Conservation (phyloP, 2,888 invertebrate species). For the Eueremaeus valkanovi region DNA sequence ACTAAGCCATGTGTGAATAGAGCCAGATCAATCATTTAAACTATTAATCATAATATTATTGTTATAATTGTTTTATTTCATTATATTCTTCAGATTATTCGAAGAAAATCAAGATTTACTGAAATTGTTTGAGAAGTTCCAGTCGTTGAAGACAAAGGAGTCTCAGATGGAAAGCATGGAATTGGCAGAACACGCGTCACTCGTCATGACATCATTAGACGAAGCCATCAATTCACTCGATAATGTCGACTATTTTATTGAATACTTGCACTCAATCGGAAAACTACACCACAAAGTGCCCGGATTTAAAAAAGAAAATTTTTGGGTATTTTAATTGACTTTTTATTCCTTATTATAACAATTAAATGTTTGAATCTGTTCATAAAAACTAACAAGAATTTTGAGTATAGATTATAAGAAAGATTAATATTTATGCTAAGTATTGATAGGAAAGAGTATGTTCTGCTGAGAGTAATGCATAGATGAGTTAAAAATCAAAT, state of each 20-base stretch:
- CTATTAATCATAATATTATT: too few species aligned
- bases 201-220: slow-evolving; percentile 82
- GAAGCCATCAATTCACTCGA: slow-evolving; percentile 82
- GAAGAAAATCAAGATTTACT: slow-evolving; percentile 76
- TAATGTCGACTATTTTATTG: slow-evolving; percentile 76
- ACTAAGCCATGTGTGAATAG: too few species aligned
- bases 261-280: slow-evolving; percentile 75
- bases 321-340: slow-evolving; percentile 64
- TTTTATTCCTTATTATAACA: not conserved
- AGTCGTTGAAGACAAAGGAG: slow-evolving; percentile 46
- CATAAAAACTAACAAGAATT: too few species aligned
- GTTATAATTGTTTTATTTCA: too few species aligned
- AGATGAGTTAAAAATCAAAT: too few species aligned
- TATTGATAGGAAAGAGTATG: too few species aligned
- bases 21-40: not conserved
- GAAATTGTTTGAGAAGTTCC: slow-evolving; percentile 67
- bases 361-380: not conserved
- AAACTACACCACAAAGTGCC: slow-evolving; percentile 76
- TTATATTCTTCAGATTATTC: slow-evolving; percentile 64
- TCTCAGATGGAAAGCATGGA: slow-evolving; percentile 63
- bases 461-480: too few species aligned
- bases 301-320: slow-evolving; percentile 78
- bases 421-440: too few species aligned
- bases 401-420: too few species aligned
- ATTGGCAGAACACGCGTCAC: slow-evolving; percentile 77